phyloP scores from a whole-genome alignment of 2,113 vertebrate genomes.

The Pseudorectes ferrugineus region DNA sequence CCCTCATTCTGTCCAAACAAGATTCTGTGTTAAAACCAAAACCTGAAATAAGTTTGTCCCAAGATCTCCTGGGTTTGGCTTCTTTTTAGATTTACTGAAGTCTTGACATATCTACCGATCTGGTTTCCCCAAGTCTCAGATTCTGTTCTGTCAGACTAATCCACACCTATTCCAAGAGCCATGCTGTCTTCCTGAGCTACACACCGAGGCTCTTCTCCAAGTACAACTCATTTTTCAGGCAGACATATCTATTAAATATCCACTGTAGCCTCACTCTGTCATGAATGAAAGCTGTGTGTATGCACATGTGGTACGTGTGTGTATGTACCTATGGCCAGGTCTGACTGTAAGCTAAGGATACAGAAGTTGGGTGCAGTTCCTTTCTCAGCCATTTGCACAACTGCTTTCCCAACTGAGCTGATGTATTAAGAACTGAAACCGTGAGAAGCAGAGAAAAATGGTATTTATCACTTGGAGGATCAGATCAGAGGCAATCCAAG shows the following conservation, averaged over 20 bases:
- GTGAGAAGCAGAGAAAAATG: neutral
- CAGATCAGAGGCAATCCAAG: neutral
- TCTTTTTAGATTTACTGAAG: neutral
- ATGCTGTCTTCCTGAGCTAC: neutral
- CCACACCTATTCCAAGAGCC: neutral
- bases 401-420: neutral
- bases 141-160: neutral
- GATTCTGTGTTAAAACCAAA: neutral
- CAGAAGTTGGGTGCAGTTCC: accelerated
- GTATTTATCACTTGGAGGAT: neutral
- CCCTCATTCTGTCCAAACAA: neutral
- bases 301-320: accelerated
- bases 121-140: neutral
- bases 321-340: accelerated
- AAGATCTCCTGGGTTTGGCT: neutral
- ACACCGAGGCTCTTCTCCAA: neutral
- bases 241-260: accelerated
- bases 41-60: neutral
- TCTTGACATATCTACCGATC: neutral
- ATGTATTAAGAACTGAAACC: neutral
- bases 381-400: neutral
- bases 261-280: neutral
- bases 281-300: neutral
- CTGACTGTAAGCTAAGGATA: too few relatives aligned
- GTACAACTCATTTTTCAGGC: neutral